Conservation (phyloP, 2,797 vertebrate genomes). For the Aselliscus stoliczkanus region DNA sequence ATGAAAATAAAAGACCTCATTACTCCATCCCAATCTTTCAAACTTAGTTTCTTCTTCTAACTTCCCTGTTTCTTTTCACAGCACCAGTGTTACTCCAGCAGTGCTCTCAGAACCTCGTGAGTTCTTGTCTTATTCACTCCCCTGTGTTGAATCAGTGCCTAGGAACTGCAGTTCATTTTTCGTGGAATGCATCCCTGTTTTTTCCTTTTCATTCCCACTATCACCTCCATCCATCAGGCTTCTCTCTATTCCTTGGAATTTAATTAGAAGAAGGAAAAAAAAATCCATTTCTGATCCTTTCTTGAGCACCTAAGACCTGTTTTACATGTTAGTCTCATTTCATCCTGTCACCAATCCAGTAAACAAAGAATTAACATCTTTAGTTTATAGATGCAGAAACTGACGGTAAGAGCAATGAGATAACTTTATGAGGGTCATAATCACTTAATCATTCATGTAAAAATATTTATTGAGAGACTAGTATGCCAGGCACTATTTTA, state of each 20-base stretch:
- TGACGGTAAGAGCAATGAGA: not conserved
- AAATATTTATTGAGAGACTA: not conserved
- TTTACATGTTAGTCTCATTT: not conserved
- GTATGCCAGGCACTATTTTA: not conserved
- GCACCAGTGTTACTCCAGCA: not conserved
- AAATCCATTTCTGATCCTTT: not conserved
- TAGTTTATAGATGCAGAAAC: not conserved
- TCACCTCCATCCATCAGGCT: not conserved
- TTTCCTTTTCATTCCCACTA: not conserved
- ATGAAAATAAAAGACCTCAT: not conserved
- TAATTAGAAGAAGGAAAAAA: not conserved
- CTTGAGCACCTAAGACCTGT: not conserved
- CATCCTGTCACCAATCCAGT: not conserved
- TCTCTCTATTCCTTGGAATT: not conserved
- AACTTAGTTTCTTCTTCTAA: not conserved
- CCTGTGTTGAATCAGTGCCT: accelerated
- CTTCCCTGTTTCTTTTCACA: not conserved
- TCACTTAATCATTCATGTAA: not conserved
- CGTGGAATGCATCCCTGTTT: not conserved
- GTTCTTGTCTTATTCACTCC: not conserved
- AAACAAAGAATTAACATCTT: not conserved
- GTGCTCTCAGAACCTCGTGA: not conserved
- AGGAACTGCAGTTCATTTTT: not conserved
- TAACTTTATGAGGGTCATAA: not conserved
- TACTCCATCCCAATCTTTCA: not conserved